These are phyloP conservation scores for Dryas iulia DNA, from an alignment of 1,140 invertebrate species.

Conservation along the genomic window DNA sequence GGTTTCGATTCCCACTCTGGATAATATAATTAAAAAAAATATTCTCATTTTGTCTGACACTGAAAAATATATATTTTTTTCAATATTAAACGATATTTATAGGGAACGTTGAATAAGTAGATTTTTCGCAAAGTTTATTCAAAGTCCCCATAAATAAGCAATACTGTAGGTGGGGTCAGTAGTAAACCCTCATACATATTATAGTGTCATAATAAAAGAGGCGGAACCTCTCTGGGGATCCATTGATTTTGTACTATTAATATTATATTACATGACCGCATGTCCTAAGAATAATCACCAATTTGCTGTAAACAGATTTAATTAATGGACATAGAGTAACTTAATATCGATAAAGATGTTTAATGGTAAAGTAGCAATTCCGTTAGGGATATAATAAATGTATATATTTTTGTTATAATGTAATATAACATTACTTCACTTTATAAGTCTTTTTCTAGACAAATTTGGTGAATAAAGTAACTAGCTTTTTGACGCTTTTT, in stretches of 20 bases:
- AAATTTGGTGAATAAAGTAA: too few relatives aligned
- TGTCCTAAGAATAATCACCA: conserved; percentile 31
- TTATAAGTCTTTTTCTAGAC: too few relatives aligned
- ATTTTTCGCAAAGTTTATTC: conserved; percentile 12
- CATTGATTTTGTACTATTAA: conserved; percentile 68
- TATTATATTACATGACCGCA: conserved; percentile 49
- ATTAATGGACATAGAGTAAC: background rate
- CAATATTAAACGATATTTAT: background rate
- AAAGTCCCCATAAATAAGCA: conserved; percentile 15
- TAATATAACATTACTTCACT: too few relatives aligned
- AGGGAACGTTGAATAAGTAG: background rate
- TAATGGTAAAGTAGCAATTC: background rate
- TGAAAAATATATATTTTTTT: background rate
- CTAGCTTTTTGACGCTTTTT: too few relatives aligned
- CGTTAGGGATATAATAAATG: background rate
- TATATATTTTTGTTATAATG: too few relatives aligned
- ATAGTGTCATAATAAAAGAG: conserved; percentile 60
- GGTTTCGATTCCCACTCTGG: too few relatives aligned
- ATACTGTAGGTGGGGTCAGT: conserved; percentile 38
- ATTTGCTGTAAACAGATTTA: conserved; percentile 24
- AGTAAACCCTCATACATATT: conserved; percentile 64
- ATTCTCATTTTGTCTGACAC: background rate
- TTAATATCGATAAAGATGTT: background rate
- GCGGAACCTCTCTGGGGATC: conserved; percentile 52
- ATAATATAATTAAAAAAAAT: background rate